phyloP scores from a whole-genome alignment of 2,888 invertebrate genomes.

The Cenopis cana region DNA sequence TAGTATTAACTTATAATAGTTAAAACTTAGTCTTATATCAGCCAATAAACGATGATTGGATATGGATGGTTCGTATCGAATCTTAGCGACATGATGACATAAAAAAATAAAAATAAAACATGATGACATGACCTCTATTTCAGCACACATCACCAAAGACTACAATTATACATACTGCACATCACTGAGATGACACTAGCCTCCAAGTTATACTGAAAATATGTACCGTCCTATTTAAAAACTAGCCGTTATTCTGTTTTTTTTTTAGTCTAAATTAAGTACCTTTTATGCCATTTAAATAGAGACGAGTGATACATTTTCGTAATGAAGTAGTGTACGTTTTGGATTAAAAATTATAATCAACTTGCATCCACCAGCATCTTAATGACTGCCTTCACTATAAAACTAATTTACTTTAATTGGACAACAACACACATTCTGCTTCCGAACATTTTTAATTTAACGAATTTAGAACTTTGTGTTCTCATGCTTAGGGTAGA shows the following conservation, averaged over 20 bases:
- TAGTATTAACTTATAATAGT: too few relatives aligned
- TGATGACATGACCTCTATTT: not conserved
- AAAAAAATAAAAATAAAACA: too few relatives aligned
- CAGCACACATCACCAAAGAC: too few relatives aligned
- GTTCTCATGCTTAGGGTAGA: not conserved
- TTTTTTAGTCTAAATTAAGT: too few relatives aligned
- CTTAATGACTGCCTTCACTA: constrained; percentile 25
- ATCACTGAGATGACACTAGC: not conserved
- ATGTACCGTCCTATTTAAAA: not conserved
- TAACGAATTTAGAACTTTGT: not conserved
- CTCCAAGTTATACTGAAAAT: not conserved
- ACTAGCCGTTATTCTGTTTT: not conserved
- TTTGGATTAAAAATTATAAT: constrained; percentile 26
- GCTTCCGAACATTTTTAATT: constrained; percentile 4
- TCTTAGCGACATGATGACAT: too few relatives aligned
- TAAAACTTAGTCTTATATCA: not conserved
- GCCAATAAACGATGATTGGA: too few relatives aligned
- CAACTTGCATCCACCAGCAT: constrained; percentile 11
- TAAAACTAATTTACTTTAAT: constrained; percentile 39
- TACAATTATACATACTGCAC: too few relatives aligned
- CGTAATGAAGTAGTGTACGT: constrained; percentile 24
- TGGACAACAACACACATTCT: constrained; percentile 26
- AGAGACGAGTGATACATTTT: not conserved
- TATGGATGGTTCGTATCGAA: not conserved
- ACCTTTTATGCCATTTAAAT: not conserved